Percentiles rank a stretch among this genome's conserved stretches.
phyloP scores from a whole-genome alignment of 2,113 vertebrate genomes.

The Clarias magur region DNA sequence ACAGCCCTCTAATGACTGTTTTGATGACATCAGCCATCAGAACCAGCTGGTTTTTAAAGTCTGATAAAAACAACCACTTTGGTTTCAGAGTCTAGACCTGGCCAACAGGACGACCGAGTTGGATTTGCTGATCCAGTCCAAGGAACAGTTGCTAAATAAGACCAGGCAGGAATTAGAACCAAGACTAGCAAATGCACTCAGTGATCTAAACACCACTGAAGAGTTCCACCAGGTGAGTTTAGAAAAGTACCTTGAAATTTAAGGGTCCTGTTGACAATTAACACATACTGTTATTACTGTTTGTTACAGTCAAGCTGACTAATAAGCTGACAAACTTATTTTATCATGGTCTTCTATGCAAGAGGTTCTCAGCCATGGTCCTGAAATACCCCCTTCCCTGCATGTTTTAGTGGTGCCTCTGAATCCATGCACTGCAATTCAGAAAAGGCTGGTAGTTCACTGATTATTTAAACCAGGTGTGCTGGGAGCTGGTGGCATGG shows the following conservation, averaged over 20 bases:
- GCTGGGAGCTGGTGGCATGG: no score
- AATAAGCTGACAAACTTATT: not conserved
- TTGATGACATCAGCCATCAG: not conserved
- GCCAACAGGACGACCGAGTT: constrained; percentile 60
- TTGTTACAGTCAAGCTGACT: not conserved
- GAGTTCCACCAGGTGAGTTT: constrained; percentile 62
- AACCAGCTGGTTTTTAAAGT: not conserved
- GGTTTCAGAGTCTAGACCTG: constrained; percentile 53
- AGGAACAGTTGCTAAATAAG: constrained; percentile 60
- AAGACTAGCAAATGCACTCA: constrained; percentile 40
- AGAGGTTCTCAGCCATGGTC: not conserved
- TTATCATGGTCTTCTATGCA: not conserved
- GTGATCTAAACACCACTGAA: constrained; percentile 58
- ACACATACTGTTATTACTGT: no score
- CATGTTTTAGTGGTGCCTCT: no score
- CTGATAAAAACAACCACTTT: not conserved
- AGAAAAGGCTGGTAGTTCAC: no score
- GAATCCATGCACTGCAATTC: no score
- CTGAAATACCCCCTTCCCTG: no score
- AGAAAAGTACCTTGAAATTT: not conserved
- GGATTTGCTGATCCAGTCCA: constrained; percentile 54
- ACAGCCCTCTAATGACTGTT: not conserved
- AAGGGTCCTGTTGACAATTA: not conserved
- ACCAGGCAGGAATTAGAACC: constrained; percentile 55
- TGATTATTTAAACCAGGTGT: no score